Evolutionary conservation across 1,140 invertebrate genomes (phyloP).

Genomic region (Belonocnema kinseyi): DNA sequence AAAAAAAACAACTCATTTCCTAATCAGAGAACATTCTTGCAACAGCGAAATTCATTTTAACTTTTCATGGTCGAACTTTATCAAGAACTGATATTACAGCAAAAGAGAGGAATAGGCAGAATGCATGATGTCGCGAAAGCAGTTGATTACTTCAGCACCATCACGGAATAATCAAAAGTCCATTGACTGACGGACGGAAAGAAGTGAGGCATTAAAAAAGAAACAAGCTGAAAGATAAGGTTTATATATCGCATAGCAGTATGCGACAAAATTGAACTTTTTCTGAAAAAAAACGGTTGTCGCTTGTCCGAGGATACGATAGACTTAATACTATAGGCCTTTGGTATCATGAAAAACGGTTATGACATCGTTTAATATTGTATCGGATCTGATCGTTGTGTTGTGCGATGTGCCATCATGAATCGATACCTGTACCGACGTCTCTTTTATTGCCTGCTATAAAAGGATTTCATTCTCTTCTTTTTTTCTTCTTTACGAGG

Average conservation of each 20-base stretch:
- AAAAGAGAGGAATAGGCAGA: neutral
- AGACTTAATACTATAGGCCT: conserved; percentile 26
- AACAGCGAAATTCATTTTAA: conserved; percentile 1
- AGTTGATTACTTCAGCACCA: neutral
- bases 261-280: neutral
- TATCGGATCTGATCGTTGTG: conserved; percentile 2
- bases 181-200: neutral
- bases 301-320: neutral
- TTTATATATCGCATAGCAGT: neutral
- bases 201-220: neutral
- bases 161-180: neutral
- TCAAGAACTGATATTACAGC: neutral
- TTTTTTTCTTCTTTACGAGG: neutral
- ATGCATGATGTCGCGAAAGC: neutral
- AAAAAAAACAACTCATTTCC: neutral
- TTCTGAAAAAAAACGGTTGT: neutral
- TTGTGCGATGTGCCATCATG: conserved; percentile 4
- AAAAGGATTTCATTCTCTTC: neutral
- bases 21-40: neutral
- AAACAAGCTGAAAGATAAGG: conserved; percentile 12
- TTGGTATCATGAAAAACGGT: conserved; percentile 24
- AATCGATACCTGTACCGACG: neutral
- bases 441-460: conserved; percentile 9
- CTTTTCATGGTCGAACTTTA: neutral
- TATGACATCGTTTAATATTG: conserved; percentile 27